Evolutionary conservation across 2,888 invertebrate species (phyloP).

Genomic region (Eupithecia subumbrata): DNA sequence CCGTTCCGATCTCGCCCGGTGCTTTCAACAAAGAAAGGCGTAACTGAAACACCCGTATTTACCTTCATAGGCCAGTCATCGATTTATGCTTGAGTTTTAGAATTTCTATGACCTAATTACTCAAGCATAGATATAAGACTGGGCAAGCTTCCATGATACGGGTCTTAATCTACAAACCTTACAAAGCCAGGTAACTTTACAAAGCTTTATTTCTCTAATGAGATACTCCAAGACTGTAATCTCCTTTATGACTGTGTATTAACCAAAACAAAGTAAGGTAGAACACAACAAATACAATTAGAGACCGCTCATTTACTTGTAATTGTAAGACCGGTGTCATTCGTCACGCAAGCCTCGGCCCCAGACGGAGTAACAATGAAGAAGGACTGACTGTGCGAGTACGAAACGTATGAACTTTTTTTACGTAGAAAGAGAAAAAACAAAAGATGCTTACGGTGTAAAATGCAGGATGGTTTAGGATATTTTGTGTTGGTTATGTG

Average conservation of each 20-base stretch:
- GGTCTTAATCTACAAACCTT: background rate
- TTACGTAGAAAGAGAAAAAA: background rate
- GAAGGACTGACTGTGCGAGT: background rate
- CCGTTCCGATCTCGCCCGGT: background rate
- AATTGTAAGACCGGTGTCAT: conserved; percentile 25
- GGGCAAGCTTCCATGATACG: no score
- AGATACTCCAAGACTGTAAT: background rate
- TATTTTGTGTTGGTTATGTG: background rate
- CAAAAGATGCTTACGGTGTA: background rate
- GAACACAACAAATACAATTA: conserved; percentile 25
- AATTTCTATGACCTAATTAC: no score
- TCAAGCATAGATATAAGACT: no score
- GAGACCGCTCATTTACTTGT: conserved; percentile 31
- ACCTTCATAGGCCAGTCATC: no score
- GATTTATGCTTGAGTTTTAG: no score
- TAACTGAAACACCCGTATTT: background rate
- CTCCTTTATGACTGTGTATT: conserved; percentile 3
- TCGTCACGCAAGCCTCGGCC: conserved; percentile 30
- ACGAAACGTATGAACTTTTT: conserved; percentile 1
- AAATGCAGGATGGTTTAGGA: background rate
- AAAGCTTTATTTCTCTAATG: background rate
- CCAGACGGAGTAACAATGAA: conserved; percentile 13
- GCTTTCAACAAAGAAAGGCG: background rate
- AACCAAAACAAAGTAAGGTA: conserved; percentile 21
- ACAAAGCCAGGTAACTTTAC: background rate